Conservation (phyloP, 2,113 vertebrate genomes). For the Toxostoma redivivum region DNA sequence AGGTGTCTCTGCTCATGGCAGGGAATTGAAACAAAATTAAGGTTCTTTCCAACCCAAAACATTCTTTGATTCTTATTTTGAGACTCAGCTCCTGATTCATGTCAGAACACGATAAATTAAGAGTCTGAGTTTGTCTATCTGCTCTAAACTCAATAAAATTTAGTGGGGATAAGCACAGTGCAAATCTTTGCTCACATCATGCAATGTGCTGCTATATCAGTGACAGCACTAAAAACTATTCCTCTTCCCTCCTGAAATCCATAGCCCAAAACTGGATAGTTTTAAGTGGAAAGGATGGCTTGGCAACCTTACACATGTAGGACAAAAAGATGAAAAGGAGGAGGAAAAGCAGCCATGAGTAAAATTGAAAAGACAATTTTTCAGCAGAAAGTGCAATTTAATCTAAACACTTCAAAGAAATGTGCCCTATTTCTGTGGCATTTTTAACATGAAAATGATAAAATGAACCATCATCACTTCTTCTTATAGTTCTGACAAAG, state of each 20-base stretch:
- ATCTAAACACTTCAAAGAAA: constrained; percentile 3
- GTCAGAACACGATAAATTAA: not conserved
- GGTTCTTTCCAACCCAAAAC: not conserved
- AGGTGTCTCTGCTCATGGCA: not conserved
- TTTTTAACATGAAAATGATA: constrained; percentile 19
- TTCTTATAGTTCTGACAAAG: not conserved
- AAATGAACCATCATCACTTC: not conserved
- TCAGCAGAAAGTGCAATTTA: not conserved
- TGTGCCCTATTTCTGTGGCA: not conserved
- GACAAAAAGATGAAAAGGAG: not conserved
- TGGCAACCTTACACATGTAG: not conserved
- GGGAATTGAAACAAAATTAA: not conserved
- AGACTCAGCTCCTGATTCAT: not conserved
- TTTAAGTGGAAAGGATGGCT: not conserved
- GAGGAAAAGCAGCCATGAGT: not conserved
- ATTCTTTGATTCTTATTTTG: not conserved
- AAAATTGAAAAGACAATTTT: not conserved
- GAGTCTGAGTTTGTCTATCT: not conserved
- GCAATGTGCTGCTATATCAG: not conserved
- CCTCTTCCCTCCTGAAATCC: not conserved
- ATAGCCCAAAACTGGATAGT: not conserved
- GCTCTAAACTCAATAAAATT: not conserved
- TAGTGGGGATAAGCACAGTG: not conserved
- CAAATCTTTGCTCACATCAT: not conserved
- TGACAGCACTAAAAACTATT: not conserved